Conservation (phyloP, 2,113 vertebrate species). For the Dromiciops gliroides region DNA sequence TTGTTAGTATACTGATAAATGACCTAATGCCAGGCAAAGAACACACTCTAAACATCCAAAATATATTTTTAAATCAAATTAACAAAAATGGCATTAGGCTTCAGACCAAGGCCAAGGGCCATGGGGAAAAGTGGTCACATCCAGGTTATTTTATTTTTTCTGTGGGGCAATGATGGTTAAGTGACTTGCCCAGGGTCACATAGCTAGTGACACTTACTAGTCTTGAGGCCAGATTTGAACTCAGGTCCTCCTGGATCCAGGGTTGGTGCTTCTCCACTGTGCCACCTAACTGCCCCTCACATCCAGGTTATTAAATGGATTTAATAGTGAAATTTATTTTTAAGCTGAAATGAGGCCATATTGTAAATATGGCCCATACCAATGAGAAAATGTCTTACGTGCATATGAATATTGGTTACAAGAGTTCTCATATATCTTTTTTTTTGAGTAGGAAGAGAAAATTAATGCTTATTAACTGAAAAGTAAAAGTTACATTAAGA, state of each 20-base stretch:
- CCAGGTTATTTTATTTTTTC: neutral
- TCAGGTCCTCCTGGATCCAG: too few relatives aligned
- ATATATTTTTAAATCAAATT: neutral
- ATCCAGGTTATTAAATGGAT: neutral
- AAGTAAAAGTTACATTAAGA: neutral
- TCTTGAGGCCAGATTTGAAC: too few relatives aligned
- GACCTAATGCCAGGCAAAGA: neutral
- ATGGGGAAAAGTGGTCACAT: neutral
- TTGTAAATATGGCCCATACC: neutral
- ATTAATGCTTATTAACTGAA: neutral
- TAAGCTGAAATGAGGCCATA: neutral
- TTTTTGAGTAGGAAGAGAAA: neutral
- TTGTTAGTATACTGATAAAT: neutral
- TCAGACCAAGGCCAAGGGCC: neutral
- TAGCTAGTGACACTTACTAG: too few relatives aligned
- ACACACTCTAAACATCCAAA: neutral
- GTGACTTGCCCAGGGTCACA: too few relatives aligned
- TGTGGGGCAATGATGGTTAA: too few relatives aligned
- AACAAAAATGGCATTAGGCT: neutral
- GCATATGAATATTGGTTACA: neutral
- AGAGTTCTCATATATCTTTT: neutral
- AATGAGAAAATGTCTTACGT: neutral
- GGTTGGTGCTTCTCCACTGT: too few relatives aligned
- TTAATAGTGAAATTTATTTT: neutral
- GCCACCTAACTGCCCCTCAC: too few relatives aligned